Percentiles rank a stretch among this genome's conserved stretches.
Evolutionary conservation across 2,797 vertebrate species (phyloP).

Genomic region (Potorous gilbertii): DNA sequence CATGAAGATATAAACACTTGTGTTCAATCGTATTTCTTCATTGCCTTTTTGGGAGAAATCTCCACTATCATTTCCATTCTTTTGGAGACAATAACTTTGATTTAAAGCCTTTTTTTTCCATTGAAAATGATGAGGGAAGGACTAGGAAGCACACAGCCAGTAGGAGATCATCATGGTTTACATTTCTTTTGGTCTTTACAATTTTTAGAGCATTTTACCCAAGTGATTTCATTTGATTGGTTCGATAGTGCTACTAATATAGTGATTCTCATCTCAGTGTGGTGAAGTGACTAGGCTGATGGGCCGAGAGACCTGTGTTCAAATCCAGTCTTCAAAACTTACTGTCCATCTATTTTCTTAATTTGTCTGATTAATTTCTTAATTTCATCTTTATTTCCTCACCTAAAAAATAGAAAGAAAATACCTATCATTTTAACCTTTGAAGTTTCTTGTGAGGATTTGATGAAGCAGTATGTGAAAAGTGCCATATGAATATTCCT

Average conservation of each 20-base stretch:
- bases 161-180: not conserved
- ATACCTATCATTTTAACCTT: not conserved
- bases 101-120: not conserved
- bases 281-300: not conserved
- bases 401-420: not conserved
- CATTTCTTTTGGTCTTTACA: not conserved
- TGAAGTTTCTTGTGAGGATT: not conserved
- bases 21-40: slow-evolving; percentile 46
- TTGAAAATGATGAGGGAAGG: not conserved
- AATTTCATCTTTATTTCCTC: not conserved
- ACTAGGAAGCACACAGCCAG: not conserved
- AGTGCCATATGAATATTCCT: not conserved
- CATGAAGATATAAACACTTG: slow-evolving; percentile 53
- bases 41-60: slow-evolving; percentile 34
- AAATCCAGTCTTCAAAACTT: not conserved
- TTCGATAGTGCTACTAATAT: not conserved
- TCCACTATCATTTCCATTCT: slow-evolving; percentile 19
- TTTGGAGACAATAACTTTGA: slow-evolving; percentile 25
- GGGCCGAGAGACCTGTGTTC: not conserved
- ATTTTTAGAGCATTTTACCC: not conserved
- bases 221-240: not conserved
- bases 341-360: not conserved
- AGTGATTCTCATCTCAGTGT: not conserved
- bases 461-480: not conserved
- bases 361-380: not conserved